Conservation (phyloP, 2,888 invertebrate genomes). For the Steinernema hermaphroditum region DNA sequence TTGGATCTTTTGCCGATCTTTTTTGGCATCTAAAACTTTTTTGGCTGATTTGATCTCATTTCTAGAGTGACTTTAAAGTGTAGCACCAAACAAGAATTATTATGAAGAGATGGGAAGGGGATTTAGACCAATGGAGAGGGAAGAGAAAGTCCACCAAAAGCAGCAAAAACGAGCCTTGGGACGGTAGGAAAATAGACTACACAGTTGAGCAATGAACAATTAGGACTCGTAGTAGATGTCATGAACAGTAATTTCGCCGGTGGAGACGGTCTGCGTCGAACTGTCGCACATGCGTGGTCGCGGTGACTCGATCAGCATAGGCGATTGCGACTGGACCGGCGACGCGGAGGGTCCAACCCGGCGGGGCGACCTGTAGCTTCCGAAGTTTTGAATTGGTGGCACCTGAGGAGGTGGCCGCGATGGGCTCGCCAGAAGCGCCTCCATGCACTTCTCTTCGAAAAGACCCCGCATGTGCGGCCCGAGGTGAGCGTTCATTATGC, state of each 20-base stretch:
- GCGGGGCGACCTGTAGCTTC: constrained; percentile 40
- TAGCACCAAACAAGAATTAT: constrained; percentile 14
- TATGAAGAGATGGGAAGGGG: not conserved
- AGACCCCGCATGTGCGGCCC: constrained; percentile 56
- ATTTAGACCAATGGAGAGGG: not conserved
- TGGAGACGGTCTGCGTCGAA: constrained; percentile 64
- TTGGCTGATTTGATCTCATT: not conserved
- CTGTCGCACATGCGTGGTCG: constrained; percentile 58
- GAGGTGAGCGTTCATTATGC: constrained; percentile 58
- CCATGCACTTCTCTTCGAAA: constrained; percentile 60
- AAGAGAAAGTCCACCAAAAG: constrained; percentile 9
- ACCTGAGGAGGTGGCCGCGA: constrained; percentile 56
- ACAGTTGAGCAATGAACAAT: constrained; percentile 9
- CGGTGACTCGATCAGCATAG: constrained; percentile 32
- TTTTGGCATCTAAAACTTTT: not conserved
- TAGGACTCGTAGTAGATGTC: constrained; percentile 61
- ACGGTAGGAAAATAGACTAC: not conserved
- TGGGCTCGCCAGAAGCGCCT: constrained; percentile 37
- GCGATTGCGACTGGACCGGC: constrained; percentile 26
- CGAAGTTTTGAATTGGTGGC: constrained; percentile 41
- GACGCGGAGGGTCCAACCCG: constrained; percentile 54
- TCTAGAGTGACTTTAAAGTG: constrained; percentile 3
- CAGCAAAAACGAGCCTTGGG: constrained; percentile 18
- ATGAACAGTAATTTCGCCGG: constrained; percentile 70
- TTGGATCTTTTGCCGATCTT: constrained; percentile 1